phyloP scores from a whole-genome alignment of 2,113 vertebrate genomes.

The Egretta garzetta region DNA sequence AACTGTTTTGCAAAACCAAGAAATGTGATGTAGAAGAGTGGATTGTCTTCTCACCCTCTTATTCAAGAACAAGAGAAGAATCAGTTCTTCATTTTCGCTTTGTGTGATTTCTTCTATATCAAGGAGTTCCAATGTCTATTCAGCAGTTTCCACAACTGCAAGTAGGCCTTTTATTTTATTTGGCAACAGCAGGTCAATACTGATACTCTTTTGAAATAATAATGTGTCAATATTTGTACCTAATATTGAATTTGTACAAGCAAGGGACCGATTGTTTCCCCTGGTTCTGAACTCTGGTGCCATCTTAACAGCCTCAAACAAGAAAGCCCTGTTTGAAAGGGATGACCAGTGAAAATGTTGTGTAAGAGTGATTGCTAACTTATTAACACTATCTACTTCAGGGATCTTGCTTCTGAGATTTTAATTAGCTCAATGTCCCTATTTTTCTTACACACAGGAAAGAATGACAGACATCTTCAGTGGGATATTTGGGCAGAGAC shows the following conservation, averaged over 20 bases:
- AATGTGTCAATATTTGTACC: neutral
- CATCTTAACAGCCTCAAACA: neutral
- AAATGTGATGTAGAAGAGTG: neutral
- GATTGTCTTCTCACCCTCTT: neutral
- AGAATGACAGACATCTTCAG: neutral
- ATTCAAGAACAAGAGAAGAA: neutral
- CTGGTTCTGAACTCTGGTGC: neutral
- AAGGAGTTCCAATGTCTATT: neutral
- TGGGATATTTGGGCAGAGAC: neutral
- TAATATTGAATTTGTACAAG: neutral
- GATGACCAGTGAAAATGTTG: neutral
- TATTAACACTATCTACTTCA: neutral
- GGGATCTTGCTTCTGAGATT: neutral
- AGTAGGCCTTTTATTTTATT: neutral
- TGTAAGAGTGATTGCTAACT: neutral
- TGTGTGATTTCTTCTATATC: neutral
- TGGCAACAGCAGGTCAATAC: neutral
- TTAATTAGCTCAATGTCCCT: neutral
- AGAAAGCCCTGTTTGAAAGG: neutral
- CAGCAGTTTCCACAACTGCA: neutral
- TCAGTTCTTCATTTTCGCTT: neutral
- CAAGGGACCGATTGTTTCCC: neutral
- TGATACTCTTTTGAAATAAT: neutral
- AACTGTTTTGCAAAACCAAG: neutral
- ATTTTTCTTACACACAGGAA: neutral